Percentiles rank a stretch among this genome's conserved stretches.
Evolutionary conservation across 53 echinoderm and acorn worm genomes (phyloP).

Genomic region (Arbacia lixula): DNA sequence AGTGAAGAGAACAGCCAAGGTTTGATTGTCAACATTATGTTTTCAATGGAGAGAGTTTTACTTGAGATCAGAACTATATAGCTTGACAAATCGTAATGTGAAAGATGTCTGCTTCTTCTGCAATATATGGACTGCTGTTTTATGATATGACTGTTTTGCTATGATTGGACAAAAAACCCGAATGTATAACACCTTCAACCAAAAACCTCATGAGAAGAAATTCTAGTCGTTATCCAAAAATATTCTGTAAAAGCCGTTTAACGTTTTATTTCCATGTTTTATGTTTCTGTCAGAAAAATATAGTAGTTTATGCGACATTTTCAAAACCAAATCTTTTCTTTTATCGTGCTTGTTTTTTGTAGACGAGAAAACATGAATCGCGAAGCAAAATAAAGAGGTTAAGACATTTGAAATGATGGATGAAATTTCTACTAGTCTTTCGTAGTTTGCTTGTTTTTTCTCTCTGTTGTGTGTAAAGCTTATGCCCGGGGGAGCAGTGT

Average conservation of each 20-base stretch:
- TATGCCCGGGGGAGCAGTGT: conserved; percentile 33
- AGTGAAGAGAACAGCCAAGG: conserved; percentile 33
- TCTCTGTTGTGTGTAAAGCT: conserved; percentile 53
- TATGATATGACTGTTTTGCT: conserved; percentile 46
- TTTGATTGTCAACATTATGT: conserved; percentile 1
- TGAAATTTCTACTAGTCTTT: conserved; percentile 38
- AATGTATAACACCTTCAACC: conserved; percentile 36
- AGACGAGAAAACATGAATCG: conserved; percentile 34
- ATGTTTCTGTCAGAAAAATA: conserved; percentile 2
- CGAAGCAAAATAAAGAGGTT: conserved; percentile 60
- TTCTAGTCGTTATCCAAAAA: conserved; percentile 11
- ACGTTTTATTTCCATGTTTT: conserved; percentile 30
- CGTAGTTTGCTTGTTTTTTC: conserved; percentile 49
- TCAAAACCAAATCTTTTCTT: conserved; percentile 12
- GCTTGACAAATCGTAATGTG: conserved; percentile 56
- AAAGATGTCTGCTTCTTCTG: conserved; percentile 59
- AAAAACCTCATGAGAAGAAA: neutral
- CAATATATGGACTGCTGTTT: conserved; percentile 60
- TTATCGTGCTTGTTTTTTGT: conserved; percentile 52
- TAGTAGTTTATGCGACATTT: conserved; percentile 1
- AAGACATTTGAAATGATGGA: conserved; percentile 57
- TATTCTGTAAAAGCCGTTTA: conserved; percentile 29
- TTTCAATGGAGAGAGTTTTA: conserved; percentile 33
- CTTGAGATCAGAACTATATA: conserved; percentile 56
- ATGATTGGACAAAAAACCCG: conserved; percentile 27